phyloP scores from a whole-genome alignment of 2,888 invertebrate species.

The Poecilobothrus nobilitatus region DNA sequence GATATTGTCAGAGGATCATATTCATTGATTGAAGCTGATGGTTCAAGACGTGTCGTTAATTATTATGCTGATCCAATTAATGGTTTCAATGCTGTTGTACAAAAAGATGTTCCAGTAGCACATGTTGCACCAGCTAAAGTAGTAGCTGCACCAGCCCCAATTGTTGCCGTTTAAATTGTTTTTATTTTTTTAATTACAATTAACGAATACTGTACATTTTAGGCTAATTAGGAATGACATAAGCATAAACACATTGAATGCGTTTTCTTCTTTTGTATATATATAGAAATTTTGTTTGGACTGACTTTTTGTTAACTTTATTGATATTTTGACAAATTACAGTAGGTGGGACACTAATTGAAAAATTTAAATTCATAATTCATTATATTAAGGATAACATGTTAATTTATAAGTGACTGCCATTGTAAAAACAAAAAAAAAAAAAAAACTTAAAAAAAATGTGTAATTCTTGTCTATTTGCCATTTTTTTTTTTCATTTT shows the following conservation, averaged over 20 bases:
- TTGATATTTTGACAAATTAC: neutral
- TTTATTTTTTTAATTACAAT: conserved; percentile 13
- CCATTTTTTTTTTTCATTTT: neutral
- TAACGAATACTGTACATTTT: too few species aligned
- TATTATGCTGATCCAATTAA: conserved; percentile 46
- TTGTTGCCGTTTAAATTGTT: conserved; percentile 24
- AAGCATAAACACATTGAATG: too few species aligned
- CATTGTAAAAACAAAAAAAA: neutral
- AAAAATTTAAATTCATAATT: neutral
- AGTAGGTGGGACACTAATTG: neutral
- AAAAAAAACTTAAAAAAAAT: neutral
- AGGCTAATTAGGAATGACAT: too few species aligned
- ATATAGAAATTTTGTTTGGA: neutral
- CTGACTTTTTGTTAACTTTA: neutral
- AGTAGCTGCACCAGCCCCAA: conserved; percentile 30
- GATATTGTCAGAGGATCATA: conserved; percentile 47
- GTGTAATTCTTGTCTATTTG: neutral
- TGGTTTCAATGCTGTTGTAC: conserved; percentile 47
- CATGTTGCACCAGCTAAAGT: conserved; percentile 30
- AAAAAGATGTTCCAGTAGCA: conserved; percentile 42
- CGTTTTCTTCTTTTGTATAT: neutral
- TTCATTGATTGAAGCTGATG: conserved; percentile 46
- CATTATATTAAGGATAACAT: neutral
- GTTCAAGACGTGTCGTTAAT: conserved; percentile 45
- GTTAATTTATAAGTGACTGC: neutral